Conservation (phyloP, 2,797 vertebrate genomes). For the Sus cebifrons region DNA sequence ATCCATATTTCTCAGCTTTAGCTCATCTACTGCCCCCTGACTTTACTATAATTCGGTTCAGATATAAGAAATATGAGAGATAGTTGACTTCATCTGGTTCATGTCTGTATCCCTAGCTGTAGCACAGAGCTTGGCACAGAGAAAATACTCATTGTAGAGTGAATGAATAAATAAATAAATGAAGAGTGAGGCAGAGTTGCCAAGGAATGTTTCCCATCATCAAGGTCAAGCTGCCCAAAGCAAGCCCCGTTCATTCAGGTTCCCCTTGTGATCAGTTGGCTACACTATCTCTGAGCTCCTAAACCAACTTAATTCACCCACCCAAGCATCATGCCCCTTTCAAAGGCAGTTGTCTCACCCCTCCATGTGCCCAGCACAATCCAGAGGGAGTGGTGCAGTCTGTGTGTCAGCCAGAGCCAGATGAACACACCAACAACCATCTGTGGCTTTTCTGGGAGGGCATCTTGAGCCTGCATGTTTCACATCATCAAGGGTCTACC, state of each 20-base stretch:
- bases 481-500: slow-evolving; percentile 40
- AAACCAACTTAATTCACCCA: slow-evolving; percentile 16
- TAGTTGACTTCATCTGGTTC: slow-evolving; percentile 26
- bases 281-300: slow-evolving; percentile 26
- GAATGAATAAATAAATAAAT: slow-evolving; percentile 10
- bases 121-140: slow-evolving; percentile 5
- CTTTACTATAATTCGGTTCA: slow-evolving; percentile 44
- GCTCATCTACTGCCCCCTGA: not conserved
- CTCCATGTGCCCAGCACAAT: not conserved
- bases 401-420: slow-evolving; percentile 46
- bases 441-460: slow-evolving; percentile 65
- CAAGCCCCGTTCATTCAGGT: not conserved
- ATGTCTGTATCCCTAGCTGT: slow-evolving; percentile 3
- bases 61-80: slow-evolving; percentile 57
- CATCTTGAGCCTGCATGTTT: slow-evolving; percentile 54
- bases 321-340: slow-evolving; percentile 36
- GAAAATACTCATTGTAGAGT: slow-evolving; percentile 17
- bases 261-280: slow-evolving; percentile 11
- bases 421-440: slow-evolving; percentile 35
- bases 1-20: slow-evolving; percentile 61
- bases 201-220: slow-evolving; percentile 6
- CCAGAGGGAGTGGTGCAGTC: not conserved
- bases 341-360: slow-evolving; percentile 30
- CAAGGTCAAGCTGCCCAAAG: slow-evolving; percentile 8
- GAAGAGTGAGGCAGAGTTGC: not conserved